Conservation (phyloP, 2,113 vertebrate species). For the Epinephelus moara region DNA sequence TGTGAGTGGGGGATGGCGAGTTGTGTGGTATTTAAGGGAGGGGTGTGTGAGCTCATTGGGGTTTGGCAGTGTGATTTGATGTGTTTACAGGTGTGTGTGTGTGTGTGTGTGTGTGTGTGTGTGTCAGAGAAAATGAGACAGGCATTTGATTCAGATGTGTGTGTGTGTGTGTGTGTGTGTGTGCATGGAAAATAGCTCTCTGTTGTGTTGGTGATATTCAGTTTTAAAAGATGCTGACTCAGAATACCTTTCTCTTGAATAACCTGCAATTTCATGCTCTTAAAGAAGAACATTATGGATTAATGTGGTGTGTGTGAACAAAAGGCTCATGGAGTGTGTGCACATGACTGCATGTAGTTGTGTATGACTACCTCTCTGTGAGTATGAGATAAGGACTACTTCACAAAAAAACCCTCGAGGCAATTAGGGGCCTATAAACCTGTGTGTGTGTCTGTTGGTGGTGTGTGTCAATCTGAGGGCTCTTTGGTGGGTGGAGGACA, state of each 20-base stretch:
- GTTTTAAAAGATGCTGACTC: conserved; percentile 31
- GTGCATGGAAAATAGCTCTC: not conserved
- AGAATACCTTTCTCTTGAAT: not conserved
- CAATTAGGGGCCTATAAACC: conserved; percentile 54
- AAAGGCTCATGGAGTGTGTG: not conserved
- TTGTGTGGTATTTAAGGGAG: conserved; percentile 40
- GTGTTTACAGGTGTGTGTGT: conserved; percentile 15
- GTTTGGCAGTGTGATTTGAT: conserved; percentile 9
- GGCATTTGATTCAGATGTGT: not conserved
- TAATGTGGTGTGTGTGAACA: conserved; percentile 21
- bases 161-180: not conserved
- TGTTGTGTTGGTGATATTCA: conserved; percentile 4
- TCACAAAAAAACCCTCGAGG: conserved; percentile 51
- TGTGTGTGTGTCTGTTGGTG: conserved; percentile 40
- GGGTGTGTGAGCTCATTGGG: conserved; percentile 21
- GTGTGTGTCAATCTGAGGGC: conserved; percentile 54
- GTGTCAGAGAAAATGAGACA: not conserved
- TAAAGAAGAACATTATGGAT: conserved; percentile 19
- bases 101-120: not conserved
- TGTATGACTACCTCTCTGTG: not conserved
- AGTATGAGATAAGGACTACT: conserved; percentile 41
- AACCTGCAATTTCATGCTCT: conserved; percentile 50
- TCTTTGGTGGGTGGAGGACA: conserved; percentile 53
- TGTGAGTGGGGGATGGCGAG: not conserved
- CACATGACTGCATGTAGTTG: not conserved